Evolutionary conservation across 2,113 vertebrate species (phyloP), one percentile per base, ranked within the genome.

Genomic region (Anseranas semipalmata): DNA sequence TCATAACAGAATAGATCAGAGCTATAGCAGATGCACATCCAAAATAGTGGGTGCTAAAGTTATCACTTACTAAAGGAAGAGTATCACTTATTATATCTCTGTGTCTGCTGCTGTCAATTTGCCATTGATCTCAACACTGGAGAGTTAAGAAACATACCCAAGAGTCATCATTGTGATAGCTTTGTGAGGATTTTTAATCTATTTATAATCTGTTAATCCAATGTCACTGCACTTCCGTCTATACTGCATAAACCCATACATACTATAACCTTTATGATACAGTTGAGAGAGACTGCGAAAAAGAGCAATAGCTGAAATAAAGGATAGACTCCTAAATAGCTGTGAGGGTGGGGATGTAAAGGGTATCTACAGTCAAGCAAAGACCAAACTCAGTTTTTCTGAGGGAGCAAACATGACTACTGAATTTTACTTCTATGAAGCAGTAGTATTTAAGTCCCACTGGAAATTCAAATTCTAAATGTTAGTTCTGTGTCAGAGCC

Each of bases 21-120:
- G 46, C 12, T 82, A 19, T 60, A 72, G 35, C 62, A 89, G 70
- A 91, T 82, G 65, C 14, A 81, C 78, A 81, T 89, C 18, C 74
- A 65, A 96, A 85, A 60, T 10, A 93, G 77, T 66, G 68, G 66
- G 18, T 73, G 71, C 16, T 79, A 79, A 91, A 79, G 25, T 53
- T 87, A 60, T 66, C 71, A 73, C 65, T 91, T 85, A 63, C 39
- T 78, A 72, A 43, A 89, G 66, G 16, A 85, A 82, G 53, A 72
- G 30, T 68, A 94, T 74, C 65, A 87, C 45, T 88, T 65, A 28
- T 20, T 56, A 3, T 56, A 30, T 55, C 7, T 71, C 45, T 62
- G 4, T 43, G 28, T 72, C n/a, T 87, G 45, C 33, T 82, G 53
- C 39, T 96, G 70, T 65, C 62, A 79, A 22, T 68, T 72, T 79